A percentile compares a stretch with the other conserved stretches of the same genome.
phyloP scores from a whole-genome alignment of 2,888 invertebrate genomes.

The Beris morrisii region DNA sequence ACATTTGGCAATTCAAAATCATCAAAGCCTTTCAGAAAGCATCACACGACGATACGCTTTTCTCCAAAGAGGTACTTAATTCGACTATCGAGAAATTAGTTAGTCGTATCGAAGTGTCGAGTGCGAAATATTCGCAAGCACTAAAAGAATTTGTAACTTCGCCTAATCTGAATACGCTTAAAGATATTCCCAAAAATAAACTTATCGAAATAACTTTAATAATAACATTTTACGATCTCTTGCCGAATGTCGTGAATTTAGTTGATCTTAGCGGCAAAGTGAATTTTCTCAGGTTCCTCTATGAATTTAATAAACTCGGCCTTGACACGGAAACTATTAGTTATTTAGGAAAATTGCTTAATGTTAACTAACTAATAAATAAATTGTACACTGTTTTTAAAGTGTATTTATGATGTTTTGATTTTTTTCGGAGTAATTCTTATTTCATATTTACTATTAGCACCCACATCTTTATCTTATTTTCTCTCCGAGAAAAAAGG shows the following conservation, averaged over 20 bases:
- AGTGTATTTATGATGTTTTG: too few relatives aligned
- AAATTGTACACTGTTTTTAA: too few relatives aligned
- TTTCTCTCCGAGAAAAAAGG: too few relatives aligned
- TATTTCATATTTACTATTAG: too few relatives aligned
- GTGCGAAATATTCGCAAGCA: constrained; percentile 42
- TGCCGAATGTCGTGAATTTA: constrained; percentile 50
- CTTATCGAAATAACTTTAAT: constrained; percentile 46
- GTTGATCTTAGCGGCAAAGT: constrained; percentile 45
- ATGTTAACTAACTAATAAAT: constrained; percentile 19
- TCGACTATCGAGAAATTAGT: constrained; percentile 49
- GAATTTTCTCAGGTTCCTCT: constrained; percentile 50
- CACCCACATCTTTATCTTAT: too few relatives aligned
- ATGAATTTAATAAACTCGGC: constrained; percentile 49
- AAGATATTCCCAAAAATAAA: constrained; percentile 36
- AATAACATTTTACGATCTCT: constrained; percentile 49
- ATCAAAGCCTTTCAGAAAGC: constrained; percentile 59
- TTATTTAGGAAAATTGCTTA: constrained; percentile 49
- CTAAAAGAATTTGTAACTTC: constrained; percentile 48
- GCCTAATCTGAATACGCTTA: constrained; percentile 29
- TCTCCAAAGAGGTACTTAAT: constrained; percentile 52
- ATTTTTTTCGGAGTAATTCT: too few relatives aligned
- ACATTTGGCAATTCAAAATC: constrained; percentile 77
- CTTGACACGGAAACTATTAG: constrained; percentile 48
- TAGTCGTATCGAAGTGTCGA: constrained; percentile 46
- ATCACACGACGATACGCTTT: constrained; percentile 45